A percentile compares a stretch with the other conserved stretches of the same genome.
These are phyloP conservation scores for Monomorium pharaonis DNA, from an alignment of 1,140 invertebrate species.

Conservation along the genomic window DNA sequence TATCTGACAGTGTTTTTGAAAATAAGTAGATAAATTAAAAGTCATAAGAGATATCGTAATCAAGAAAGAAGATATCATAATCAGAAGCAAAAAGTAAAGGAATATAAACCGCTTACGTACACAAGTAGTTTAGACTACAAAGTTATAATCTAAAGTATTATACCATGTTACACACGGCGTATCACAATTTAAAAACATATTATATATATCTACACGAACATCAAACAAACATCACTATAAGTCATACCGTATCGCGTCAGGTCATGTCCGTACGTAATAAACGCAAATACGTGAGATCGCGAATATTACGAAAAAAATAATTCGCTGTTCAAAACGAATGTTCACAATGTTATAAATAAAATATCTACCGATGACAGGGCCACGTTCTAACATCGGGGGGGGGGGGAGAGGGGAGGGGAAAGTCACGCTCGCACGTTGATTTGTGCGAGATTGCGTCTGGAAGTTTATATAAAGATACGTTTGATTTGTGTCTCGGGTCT, in stretches of 20 bases:
- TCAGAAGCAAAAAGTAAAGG: background rate
- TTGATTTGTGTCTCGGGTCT: slow-evolving; percentile 10
- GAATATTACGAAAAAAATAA: slow-evolving; percentile 5
- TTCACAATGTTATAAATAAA: background rate
- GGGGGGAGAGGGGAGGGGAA: no score
- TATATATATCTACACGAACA: background rate
- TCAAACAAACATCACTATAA: background rate
- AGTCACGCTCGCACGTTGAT: background rate
- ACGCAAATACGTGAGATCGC: background rate
- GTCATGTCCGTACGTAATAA: background rate
- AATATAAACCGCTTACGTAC: background rate
- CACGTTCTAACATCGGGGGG: background rate
- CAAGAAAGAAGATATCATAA: background rate
- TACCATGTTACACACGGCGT: background rate
- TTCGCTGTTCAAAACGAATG: background rate
- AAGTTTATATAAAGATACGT: slow-evolving; percentile 40
- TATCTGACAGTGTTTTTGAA: background rate
- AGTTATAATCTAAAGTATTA: background rate
- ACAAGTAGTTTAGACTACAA: background rate
- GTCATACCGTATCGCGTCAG: background rate
- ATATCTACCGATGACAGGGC: background rate
- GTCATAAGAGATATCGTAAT: background rate
- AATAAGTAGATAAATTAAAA: background rate
- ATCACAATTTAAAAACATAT: background rate
- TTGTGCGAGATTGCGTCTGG: background rate